Evolutionary conservation across 2,797 vertebrate genomes (phyloP), one percentile per base, ranked within the genome.

Genomic region (Arctocebus calabarensis): DNA sequence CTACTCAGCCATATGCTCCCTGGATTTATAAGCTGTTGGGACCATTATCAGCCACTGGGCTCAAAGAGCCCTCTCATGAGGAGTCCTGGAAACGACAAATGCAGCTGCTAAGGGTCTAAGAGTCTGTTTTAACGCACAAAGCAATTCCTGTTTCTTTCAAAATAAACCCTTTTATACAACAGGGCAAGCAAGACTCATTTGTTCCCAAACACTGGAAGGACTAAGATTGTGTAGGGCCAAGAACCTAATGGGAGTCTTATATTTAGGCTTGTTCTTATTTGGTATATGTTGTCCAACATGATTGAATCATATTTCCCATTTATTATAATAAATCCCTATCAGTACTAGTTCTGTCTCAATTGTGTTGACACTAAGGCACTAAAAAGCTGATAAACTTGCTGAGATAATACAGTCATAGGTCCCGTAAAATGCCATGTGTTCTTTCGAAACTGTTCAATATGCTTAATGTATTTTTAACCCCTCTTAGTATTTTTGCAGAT

Each of bases 1-100:
- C 94, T 71, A 81, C 55, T 83, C n/a, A 66, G 86, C 95, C 94
- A 95, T 95, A 97, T 96, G 96, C 48, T 87, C 92, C 61, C 77
- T 90, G 92, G 78, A 77, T 95, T 96, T 95, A 90, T 70, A 95
- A 97, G 96, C 88, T 97, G 78, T 92, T 92, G 84, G 78, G 84
- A 94, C 83, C 40, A 74, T 88, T 92, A 96, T 93, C 90, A 94
- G 22, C 84, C 88, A 81, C 66, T 88, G 66, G 22, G 83, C 73
- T 94, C 95, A 95, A 97, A 95, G 55, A 92, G 71, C 43, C 83
- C 94, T 97, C 95, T 96, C 61, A 89, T 43, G 75, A 94, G 59
- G 74, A 96, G 91, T 88, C 96, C 85, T 95, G 81, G 97, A 97
- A 97, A 97, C 48, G 2, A 94, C 57, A 9, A 48, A 34, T 59